These are phyloP conservation scores for Mirza zaza DNA, from an alignment of 2,113 vertebrate genomes.

Conservation along the genomic window DNA sequence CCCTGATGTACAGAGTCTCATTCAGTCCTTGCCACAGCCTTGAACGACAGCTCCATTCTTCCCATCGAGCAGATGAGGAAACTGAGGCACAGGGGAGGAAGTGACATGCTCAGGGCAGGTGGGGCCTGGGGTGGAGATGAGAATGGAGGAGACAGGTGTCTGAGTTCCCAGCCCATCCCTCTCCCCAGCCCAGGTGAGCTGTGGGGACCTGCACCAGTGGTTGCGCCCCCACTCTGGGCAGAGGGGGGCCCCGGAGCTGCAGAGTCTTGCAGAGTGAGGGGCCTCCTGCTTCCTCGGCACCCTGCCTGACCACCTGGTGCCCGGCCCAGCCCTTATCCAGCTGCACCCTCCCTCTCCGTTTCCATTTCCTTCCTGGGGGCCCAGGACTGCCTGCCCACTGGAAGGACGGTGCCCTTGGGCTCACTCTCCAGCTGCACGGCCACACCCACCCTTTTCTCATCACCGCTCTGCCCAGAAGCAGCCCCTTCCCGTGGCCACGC, in stretches of 20 bases:
- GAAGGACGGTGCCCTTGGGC: not conserved
- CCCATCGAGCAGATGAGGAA: not conserved
- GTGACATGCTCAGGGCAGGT: not conserved
- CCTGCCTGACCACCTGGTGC: not conserved
- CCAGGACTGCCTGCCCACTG: not conserved
- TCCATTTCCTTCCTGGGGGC: too few species aligned
- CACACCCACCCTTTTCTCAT: too few species aligned
- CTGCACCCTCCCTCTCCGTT: not conserved
- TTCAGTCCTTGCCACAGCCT: accelerated
- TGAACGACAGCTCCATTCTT: too few species aligned
- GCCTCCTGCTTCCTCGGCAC: accelerated
- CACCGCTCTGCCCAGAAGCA: not conserved
- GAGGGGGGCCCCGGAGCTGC: accelerated
- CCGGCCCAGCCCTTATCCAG: too few species aligned
- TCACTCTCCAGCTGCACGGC: not conserved
- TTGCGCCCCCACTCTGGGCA: not conserved
- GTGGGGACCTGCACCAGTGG: accelerated
- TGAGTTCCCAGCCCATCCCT: not conserved
- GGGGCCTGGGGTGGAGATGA: not conserved
- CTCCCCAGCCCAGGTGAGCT: not conserved
- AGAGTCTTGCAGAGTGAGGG: not conserved
- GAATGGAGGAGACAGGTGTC: not conserved
- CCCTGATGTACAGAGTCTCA: accelerated
- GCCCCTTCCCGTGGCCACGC: too few species aligned
- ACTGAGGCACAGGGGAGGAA: not conserved